Percentiles rank a stretch among this genome's conserved stretches.
Evolutionary conservation across 2,888 invertebrate genomes (phyloP).

Genomic region (Smittia aterrima): DNA sequence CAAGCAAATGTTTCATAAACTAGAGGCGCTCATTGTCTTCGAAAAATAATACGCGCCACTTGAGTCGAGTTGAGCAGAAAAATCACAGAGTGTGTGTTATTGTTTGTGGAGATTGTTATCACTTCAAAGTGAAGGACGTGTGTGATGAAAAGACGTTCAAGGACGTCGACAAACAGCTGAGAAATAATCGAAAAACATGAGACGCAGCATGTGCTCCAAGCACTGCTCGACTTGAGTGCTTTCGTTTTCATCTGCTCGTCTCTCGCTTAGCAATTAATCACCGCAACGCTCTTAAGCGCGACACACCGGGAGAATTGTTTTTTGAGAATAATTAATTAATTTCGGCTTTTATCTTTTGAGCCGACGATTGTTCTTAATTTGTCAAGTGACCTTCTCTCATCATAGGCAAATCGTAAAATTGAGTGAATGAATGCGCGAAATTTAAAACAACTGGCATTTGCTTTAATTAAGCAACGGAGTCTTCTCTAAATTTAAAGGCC

Average conservation of each 20-base stretch:
- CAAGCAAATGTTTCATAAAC: neutral
- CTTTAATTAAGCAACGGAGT: neutral
- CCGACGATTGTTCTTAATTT: neutral
- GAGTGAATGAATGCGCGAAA: neutral
- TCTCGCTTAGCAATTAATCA: neutral
- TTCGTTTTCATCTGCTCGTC: neutral
- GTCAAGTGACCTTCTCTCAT: neutral
- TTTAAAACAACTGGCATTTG: neutral
- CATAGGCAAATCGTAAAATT: neutral
- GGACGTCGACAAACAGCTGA: neutral
- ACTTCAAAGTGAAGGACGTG: constrained; percentile 23
- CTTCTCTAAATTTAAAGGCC: neutral
- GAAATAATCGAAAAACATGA: neutral
- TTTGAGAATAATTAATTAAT: too few relatives aligned
- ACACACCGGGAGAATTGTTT: too few relatives aligned
- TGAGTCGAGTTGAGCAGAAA: neutral
- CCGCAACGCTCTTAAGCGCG: too few relatives aligned
- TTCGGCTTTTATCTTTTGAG: neutral
- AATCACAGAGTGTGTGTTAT: neutral
- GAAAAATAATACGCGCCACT: constrained; percentile 16
- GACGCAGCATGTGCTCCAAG: neutral
- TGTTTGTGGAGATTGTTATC: constrained; percentile 27
- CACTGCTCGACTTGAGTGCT: neutral
- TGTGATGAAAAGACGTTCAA: neutral
- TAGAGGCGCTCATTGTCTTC: neutral